Percentiles rank a stretch among this genome's conserved stretches.
Evolutionary conservation across 2,888 invertebrate genomes (phyloP).

Genomic region (Sphinx pinastri): DNA sequence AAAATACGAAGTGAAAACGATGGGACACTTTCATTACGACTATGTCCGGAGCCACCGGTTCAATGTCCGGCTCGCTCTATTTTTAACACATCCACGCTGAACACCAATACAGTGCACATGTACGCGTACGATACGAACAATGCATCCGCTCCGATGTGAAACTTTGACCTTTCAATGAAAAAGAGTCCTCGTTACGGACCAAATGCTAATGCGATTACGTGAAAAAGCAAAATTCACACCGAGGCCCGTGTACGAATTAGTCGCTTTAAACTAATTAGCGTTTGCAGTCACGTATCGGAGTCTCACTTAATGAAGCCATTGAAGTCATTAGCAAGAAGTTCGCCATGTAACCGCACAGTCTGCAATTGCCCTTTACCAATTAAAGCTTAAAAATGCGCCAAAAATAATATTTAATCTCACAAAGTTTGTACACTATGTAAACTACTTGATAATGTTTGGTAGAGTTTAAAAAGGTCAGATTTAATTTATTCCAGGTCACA

Average conservation of each 20-base stretch:
- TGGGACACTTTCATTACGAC: constrained; percentile 77
- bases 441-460: neutral
- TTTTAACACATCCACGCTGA: constrained; percentile 68
- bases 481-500: neutral
- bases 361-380: neutral
- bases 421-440: neutral
- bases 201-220: constrained; percentile 39
- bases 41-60: constrained; percentile 75
- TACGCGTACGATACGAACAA: constrained; percentile 52
- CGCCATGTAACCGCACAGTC: constrained; percentile 6
- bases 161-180: constrained; percentile 48
- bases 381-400: constrained; percentile 22
- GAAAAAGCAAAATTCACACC: constrained; percentile 38
- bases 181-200: constrained; percentile 30
- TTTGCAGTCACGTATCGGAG: constrained; percentile 64
- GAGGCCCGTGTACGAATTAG: constrained; percentile 36
- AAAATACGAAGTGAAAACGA: constrained; percentile 59
- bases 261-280: constrained; percentile 52
- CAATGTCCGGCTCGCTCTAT: constrained; percentile 79
- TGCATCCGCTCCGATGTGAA: constrained; percentile 46
- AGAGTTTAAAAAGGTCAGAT: neutral
- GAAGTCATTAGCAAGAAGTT: constrained; percentile 58
- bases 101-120: constrained; percentile 54
- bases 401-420: constrained; percentile 8
- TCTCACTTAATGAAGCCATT: constrained; percentile 70